These are phyloP conservation scores for Liopterus haemorrhoidalis DNA, from an alignment of 2,888 invertebrate genomes.

Conservation along the genomic window DNA sequence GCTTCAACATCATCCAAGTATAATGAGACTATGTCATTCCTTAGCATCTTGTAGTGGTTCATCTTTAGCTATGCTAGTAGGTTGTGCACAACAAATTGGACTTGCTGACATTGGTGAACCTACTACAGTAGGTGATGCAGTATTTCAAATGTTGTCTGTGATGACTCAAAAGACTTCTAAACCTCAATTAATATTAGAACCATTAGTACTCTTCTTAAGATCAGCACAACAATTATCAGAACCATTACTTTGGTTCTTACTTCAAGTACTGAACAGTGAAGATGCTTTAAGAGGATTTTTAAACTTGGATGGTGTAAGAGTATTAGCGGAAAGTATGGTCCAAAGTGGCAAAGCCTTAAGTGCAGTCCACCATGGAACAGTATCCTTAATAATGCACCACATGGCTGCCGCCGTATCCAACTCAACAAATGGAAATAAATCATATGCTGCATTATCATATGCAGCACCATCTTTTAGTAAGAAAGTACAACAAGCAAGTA, in stretches of 20 bases:
- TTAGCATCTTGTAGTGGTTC: conserved; percentile 70
- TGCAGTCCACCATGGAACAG: conserved; percentile 50
- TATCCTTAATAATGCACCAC: conserved; percentile 57
- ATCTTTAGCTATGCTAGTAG: conserved; percentile 61
- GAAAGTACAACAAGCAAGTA: conserved; percentile 45
- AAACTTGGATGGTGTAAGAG: conserved; percentile 66
- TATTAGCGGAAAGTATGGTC: conserved; percentile 73
- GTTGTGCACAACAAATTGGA: conserved; percentile 34
- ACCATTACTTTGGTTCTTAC: conserved; percentile 77
- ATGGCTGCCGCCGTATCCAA: conserved; percentile 47
- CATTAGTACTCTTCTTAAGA: conserved; percentile 65
- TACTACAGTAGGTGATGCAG: conserved; percentile 75
- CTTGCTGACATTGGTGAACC: conserved; percentile 53
- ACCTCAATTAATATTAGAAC: conserved; percentile 68
- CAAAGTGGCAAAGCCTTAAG: conserved; percentile 66
- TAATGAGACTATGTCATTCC: conserved; percentile 76
- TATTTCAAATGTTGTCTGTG: conserved; percentile 76
- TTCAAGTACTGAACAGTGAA: conserved; percentile 72
- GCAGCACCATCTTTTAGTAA: conserved; percentile 40
- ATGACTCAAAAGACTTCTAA: conserved; percentile 71
- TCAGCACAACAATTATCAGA: conserved; percentile 64
- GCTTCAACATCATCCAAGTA: conserved; percentile 68
- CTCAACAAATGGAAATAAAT: conserved; percentile 27
- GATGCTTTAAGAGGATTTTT: conserved; percentile 70
- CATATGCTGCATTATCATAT: conserved; percentile 42